Percentiles rank a stretch among this genome's conserved stretches.
Evolutionary conservation across 2,113 vertebrate species (phyloP).

Genomic region (Abramis brama): DNA sequence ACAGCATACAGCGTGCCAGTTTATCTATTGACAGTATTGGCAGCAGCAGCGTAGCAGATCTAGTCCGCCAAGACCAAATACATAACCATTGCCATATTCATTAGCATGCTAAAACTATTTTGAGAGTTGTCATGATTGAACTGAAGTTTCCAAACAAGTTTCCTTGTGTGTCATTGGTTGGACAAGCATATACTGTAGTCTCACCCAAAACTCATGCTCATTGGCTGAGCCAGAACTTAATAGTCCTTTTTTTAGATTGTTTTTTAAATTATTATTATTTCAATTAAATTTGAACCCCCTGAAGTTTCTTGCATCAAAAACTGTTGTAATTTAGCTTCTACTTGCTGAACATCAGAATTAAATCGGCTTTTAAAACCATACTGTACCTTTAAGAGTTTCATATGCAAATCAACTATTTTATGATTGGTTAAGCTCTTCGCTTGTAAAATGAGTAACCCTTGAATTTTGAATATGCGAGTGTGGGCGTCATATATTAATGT

Average conservation of each 20-base stretch:
- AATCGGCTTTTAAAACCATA: background rate
- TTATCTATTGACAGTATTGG: no score
- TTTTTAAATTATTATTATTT: background rate
- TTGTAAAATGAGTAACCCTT: background rate
- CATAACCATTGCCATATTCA: no score
- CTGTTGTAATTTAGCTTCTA: background rate
- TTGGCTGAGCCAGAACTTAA: background rate
- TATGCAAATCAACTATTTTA: background rate
- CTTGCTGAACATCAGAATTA: background rate
- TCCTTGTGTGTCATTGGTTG: background rate
- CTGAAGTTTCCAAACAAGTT: background rate
- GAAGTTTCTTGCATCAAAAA: conserved; percentile 4
- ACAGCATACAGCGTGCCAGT: no score
- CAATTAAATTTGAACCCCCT: background rate
- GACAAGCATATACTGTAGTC: background rate
- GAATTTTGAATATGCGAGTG: background rate
- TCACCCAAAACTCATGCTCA: background rate
- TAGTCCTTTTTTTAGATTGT: background rate
- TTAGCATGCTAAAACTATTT: no score
- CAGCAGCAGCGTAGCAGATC: no score
- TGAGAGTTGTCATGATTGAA: no score
- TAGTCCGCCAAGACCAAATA: no score
- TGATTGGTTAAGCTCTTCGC: background rate
- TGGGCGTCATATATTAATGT: no score
- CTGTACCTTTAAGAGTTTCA: background rate